These are phyloP conservation scores for Gasteruption jaculator DNA, from an alignment of 2,888 invertebrate species.

Conservation along the genomic window DNA sequence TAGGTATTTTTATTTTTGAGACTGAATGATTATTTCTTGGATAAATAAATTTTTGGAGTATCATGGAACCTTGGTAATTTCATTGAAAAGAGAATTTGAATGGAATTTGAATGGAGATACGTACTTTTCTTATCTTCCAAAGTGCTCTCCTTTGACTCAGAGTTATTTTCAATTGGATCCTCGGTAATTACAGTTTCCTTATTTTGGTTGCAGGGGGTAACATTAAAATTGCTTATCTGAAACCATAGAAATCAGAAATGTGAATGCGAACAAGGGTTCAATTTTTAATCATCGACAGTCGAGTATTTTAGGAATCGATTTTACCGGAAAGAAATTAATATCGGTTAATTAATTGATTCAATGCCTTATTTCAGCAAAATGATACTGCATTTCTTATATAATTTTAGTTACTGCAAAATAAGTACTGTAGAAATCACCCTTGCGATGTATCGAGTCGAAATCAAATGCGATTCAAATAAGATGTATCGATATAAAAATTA, in stretches of 20 bases:
- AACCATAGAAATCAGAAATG: no score
- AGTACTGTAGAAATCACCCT: no score
- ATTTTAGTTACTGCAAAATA: no score
- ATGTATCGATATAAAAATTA: no score
- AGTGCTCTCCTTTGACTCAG: slow-evolving; percentile 53
- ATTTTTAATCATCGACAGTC: no score
- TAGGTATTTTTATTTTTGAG: no score
- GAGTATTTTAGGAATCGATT: no score
- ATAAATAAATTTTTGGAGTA: background rate
- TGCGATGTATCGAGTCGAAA: no score
- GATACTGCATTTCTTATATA: no score
- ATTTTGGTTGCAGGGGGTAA: slow-evolving; percentile 21
- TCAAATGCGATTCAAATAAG: no score
- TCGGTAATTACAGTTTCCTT: slow-evolving; percentile 26
- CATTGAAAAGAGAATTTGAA: background rate
- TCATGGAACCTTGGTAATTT: background rate
- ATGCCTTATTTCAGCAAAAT: no score
- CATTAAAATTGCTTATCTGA: slow-evolving; percentile 24
- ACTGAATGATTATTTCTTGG: background rate
- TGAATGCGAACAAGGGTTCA: no score
- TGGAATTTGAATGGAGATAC: background rate
- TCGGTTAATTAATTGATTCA: background rate
- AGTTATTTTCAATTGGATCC: slow-evolving; percentile 35
- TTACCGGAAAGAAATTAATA: slow-evolving; percentile 19
- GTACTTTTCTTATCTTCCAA: slow-evolving; percentile 62